Percentiles rank a stretch among this genome's conserved stretches.
Evolutionary conservation across 2,113 vertebrate genomes (phyloP).

Genomic region (Sus scrofa): DNA sequence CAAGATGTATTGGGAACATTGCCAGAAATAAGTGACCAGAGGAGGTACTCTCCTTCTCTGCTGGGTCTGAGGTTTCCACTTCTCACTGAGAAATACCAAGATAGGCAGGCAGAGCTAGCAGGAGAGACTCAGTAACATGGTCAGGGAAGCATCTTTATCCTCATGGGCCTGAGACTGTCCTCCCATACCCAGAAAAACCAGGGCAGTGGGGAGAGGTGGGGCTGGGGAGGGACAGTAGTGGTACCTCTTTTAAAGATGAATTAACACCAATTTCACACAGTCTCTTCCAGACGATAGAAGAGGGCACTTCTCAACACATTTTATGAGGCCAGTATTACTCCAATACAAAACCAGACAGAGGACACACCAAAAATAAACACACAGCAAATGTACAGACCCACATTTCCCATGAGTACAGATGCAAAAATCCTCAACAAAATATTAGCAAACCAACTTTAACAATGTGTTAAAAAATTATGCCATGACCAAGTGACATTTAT

Average conservation of each 20-base stretch:
- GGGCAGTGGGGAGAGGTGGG: background rate
- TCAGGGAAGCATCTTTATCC: background rate
- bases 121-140: background rate
- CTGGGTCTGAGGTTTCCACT: background rate
- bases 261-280: background rate
- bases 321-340: background rate
- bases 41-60: background rate
- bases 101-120: background rate
- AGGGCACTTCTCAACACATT: background rate
- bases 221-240: background rate
- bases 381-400: background rate
- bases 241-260: background rate
- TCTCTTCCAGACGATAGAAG: background rate
- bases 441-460: background rate
- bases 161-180: background rate
- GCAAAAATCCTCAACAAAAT: background rate
- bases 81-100: background rate
- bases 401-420: background rate
- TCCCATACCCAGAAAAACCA: background rate
- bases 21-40: background rate
- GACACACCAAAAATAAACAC: background rate
- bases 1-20: background rate
- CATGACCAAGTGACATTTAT: background rate
- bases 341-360: slow-evolving; percentile 3
- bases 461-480: slow-evolving; percentile 4